These are phyloP conservation scores for Syngnathus acus DNA, from an alignment of 2,797 vertebrate species.

Conservation along the genomic window DNA sequence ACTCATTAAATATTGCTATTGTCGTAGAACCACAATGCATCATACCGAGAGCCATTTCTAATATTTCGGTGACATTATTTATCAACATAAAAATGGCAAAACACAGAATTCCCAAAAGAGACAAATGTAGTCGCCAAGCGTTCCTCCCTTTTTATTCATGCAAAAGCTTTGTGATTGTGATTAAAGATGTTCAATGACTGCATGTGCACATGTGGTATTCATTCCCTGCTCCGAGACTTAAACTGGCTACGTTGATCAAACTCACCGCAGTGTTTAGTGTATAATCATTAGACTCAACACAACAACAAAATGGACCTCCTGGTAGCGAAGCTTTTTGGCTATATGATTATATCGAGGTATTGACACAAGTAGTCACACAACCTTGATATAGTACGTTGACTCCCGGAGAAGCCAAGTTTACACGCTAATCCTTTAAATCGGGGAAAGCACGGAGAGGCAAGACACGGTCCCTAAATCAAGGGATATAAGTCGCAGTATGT, in stretches of 20 bases:
- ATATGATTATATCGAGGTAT: not conserved
- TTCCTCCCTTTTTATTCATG: not conserved
- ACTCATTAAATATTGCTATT: not conserved
- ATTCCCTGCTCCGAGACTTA: constrained; percentile 25
- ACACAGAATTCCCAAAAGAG: constrained; percentile 1
- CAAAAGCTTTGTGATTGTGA: constrained; percentile 5
- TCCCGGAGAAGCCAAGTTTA: not conserved
- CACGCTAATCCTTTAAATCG: constrained; percentile 42
- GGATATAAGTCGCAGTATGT: constrained; percentile 43
- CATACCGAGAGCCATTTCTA: not conserved
- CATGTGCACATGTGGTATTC: constrained; percentile 31
- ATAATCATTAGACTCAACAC: constrained; percentile 30
- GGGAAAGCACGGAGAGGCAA: constrained; percentile 35
- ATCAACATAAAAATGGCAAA: not conserved
- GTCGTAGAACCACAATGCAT: not conserved
- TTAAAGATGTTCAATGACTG: constrained; percentile 13
- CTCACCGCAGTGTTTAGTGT: constrained; percentile 24
- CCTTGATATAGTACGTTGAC: not conserved
- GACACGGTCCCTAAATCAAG: constrained; percentile 54
- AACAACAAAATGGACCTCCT: constrained; percentile 12
- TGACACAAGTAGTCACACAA: not conserved
- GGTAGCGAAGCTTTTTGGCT: not conserved
- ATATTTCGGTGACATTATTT: not conserved
- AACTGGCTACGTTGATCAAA: constrained; percentile 34
- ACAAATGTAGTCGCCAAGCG: not conserved